A percentile compares a stretch with the other conserved stretches of the same genome.
Evolutionary conservation across 2,113 vertebrate species (phyloP).

Genomic region (Dromiciops gliroides): DNA sequence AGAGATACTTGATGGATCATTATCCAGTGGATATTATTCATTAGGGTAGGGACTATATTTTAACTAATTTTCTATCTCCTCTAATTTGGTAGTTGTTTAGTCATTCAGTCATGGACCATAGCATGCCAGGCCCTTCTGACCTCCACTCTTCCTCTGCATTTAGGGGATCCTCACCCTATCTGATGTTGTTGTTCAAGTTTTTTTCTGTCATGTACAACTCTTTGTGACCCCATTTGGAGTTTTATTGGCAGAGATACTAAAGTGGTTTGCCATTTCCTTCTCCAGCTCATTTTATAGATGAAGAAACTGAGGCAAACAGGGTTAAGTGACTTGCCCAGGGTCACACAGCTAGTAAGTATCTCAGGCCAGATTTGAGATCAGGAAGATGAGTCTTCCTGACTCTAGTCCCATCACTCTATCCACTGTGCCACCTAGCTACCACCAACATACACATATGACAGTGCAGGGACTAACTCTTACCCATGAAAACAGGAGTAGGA

Average conservation of each 20-base stretch:
- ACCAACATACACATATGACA: not conserved
- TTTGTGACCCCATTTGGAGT: not conserved
- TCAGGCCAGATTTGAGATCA: not conserved
- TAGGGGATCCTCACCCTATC: not conserved
- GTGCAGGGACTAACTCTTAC: not conserved
- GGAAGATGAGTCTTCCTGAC: no score
- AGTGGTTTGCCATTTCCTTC: not conserved
- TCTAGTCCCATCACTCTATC: no score
- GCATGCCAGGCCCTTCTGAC: not conserved
- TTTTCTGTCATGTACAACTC: not conserved
- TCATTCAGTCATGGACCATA: not conserved
- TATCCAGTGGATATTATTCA: not conserved
- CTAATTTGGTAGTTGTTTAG: not conserved
- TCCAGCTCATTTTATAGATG: not conserved
- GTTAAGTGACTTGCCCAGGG: not conserved
- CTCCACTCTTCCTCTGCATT: not conserved
- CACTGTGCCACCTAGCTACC: not conserved
- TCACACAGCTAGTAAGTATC: not conserved
- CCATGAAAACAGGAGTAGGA: not conserved
- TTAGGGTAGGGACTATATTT: not conserved
- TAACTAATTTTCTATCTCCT: not conserved
- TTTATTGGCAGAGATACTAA: not conserved
- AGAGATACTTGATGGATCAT: not conserved
- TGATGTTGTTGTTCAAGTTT: not conserved
- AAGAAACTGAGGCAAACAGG: not conserved